These are phyloP conservation scores for Artibeus lituratus DNA, from an alignment of 2,797 vertebrate genomes.

Conservation along the genomic window DNA sequence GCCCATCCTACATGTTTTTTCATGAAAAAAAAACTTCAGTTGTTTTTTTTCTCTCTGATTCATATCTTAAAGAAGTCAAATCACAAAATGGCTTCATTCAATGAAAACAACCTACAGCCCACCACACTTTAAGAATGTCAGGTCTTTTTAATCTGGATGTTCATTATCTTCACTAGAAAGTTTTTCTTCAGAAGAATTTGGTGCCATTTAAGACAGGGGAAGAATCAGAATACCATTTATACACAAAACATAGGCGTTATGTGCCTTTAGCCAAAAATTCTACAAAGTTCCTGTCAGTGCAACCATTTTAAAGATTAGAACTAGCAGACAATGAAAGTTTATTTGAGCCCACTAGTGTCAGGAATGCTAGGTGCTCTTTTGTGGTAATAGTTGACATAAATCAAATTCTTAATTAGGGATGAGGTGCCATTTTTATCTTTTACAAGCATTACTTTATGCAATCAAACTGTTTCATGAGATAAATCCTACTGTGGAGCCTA, in stretches of 20 bases:
- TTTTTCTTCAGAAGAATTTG: constrained; percentile 61
- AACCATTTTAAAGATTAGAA: not conserved
- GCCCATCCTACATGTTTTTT: constrained; percentile 68
- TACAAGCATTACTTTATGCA: not conserved
- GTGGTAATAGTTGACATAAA: not conserved
- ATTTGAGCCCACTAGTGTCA: not conserved
- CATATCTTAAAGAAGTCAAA: constrained; percentile 84
- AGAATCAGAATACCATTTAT: not conserved
- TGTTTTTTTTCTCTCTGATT: constrained; percentile 80
- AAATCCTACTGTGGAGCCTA: not conserved
- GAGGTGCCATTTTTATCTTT: not conserved
- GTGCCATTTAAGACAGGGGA: not conserved
- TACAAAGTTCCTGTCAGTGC: not conserved
- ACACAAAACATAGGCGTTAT: not conserved
- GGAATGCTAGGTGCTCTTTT: not conserved
- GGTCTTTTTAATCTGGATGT: constrained; percentile 66
- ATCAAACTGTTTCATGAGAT: not conserved
- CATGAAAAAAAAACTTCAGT: constrained; percentile 75
- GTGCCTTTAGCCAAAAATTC: not conserved
- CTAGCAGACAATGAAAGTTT: not conserved
- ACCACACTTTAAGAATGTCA: constrained; percentile 69
- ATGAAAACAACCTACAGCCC: constrained; percentile 74
- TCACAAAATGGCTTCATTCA: constrained; percentile 76
- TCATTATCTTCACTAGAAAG: constrained; percentile 73
- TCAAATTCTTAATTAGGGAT: not conserved